Evolutionary conservation across 1,140 invertebrate genomes (phyloP), one percentile per base, ranked within the genome.

Genomic region (Pygmarrhopalites habei): DNA sequence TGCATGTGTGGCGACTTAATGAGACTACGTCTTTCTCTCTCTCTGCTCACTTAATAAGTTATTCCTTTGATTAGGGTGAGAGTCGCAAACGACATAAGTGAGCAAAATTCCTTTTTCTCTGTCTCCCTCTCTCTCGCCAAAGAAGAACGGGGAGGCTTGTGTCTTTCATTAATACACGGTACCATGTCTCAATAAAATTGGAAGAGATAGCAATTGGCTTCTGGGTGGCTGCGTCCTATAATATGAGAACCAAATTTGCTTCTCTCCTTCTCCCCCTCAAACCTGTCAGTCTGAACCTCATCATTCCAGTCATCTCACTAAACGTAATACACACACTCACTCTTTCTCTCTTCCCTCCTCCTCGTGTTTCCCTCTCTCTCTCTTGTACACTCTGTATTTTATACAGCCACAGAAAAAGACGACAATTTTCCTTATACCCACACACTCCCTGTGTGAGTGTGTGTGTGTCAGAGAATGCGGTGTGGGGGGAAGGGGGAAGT

Each of bases 141-240:
- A 52, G 14, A 28, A 29, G 49, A 25, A 14, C 5, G 32, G 5
- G 32, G 32, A 14, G 15, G 28, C 49, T 29, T 25, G 14, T 56
- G 29, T 35, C 29, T 56, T 41, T 56, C 53, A 56, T 56, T 56
- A 56, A 56, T 56, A 56, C 5, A 32, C 5, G n/a, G 53, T 23
- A 23, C 14, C 49, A 52, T 29, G 19, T 56, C 53, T 56, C 53
- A 52, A 52, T 30, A 56, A 32, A 41, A 53, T 61, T 53, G 32
- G 59, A 41, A 46, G 25, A 65, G 63, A 59, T 46, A 55, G 44
- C 53, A 64, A 58, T 65, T 60, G 49, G 26, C 63, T 65, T 53
- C 57, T 65, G 63, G 63, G 63, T 65, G 63, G 63, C 44, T 65
- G 58, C 14, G 12, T 55, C 49, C 1, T 28, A 55, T 65, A 53